Evolutionary conservation across 2,113 vertebrate species (phyloP).

Genomic region (Strix aluco): DNA sequence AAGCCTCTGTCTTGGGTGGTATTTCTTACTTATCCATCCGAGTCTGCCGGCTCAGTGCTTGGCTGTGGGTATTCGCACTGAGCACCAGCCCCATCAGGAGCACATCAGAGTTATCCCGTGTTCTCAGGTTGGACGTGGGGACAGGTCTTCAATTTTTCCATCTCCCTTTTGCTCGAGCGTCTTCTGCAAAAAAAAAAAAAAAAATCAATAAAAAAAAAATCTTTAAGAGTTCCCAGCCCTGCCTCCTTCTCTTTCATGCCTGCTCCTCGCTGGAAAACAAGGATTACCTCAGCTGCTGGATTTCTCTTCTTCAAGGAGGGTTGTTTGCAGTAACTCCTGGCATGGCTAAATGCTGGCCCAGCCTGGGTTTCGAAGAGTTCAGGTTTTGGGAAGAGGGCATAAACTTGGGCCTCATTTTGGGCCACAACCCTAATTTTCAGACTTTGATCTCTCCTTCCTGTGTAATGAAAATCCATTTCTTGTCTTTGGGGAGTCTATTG

Average conservation of each 20-base stretch:
- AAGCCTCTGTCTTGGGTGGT: neutral
- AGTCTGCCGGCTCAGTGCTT: neutral
- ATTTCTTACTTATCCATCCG: neutral
- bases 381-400: neutral
- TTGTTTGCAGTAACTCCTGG: neutral
- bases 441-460: neutral
- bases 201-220: neutral
- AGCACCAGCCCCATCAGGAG: neutral
- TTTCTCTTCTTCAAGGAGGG: neutral
- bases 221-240: neutral
- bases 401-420: neutral
- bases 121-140: neutral
- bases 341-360: neutral
- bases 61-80: fast-evolving
- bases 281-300: neutral
- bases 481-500: neutral
- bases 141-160: neutral
- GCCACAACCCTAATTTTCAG: neutral
- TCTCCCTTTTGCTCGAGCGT: neutral
- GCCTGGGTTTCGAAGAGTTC: neutral
- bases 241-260: neutral
- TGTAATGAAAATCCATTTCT: neutral
- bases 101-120: neutral
- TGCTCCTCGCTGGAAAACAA: neutral
- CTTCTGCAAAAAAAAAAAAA: neutral